Evolutionary conservation across 1,140 invertebrate genomes (phyloP).

Genomic region (Meloidogyne chitwoodi): DNA sequence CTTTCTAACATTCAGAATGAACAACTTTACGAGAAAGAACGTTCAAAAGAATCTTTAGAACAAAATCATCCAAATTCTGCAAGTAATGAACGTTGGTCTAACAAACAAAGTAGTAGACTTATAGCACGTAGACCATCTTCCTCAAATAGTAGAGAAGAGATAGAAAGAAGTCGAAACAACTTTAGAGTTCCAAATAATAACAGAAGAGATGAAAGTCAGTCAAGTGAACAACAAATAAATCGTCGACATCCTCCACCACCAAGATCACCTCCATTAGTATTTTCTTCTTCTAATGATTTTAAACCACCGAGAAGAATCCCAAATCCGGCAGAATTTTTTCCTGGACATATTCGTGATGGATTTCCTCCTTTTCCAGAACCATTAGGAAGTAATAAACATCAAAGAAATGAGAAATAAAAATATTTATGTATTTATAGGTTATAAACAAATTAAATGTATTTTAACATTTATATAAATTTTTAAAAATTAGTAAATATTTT

Average conservation of each 20-base stretch:
- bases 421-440: too few relatives aligned
- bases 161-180: too few relatives aligned
- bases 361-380: conserved; percentile 13
- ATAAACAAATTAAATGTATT: too few relatives aligned
- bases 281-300: not conserved
- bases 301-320: not conserved
- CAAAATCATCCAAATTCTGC: not conserved
- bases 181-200: not conserved
- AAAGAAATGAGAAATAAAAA: not conserved
- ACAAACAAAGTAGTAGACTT: not conserved
- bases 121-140: not conserved
- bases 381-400: not conserved
- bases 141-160: not conserved
- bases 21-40: not conserved
- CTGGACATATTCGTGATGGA: conserved; percentile 7
- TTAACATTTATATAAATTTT: too few relatives aligned
- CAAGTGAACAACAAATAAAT: not conserved
- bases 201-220: too few relatives aligned
- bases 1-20: not conserved
- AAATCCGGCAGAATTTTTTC: conserved; percentile 11
- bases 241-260: not conserved
- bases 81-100: not conserved
- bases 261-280: not conserved
- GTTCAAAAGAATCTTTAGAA: not conserved
- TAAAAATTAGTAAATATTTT: too few relatives aligned